Base-by-base conservation (phyloP, 92 coral and sea anemone species). In the Umimayanthus kanabou region DNA sequence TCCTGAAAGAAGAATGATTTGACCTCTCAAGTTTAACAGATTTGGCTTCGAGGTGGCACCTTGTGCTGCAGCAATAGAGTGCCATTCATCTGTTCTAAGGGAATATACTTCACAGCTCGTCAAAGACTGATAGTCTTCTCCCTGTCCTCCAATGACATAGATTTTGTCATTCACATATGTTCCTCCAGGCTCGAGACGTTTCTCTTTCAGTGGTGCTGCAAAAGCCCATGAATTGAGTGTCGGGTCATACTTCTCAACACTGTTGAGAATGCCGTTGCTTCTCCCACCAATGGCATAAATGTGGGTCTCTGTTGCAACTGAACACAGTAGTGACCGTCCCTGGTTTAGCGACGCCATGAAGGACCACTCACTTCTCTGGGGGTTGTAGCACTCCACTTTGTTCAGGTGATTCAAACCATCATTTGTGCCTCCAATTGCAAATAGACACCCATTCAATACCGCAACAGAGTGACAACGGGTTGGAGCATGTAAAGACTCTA, bases 281-380 rank as follows among this genome's bases (percentile, higher is more conserved):
- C 87, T 71, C 14, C 87, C 87, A 83, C 87, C 87, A 71, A 83
- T 83, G 67, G 87, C 87, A 83, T 69, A 83, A 43, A 83, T 83
- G 77, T 83, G 87, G 33, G 79, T 69, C 37, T 83, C 87, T 6
- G 87, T 70, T 43, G 87, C 78, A 69, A 83, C 87, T 4, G 87
- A 83, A 25, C 87, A 83, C 57, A 83, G 77, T n/a, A 83, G 25
- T 45, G 87, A 83, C 1, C 87, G 87, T 2, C 87, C 87, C 16
- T 83, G 87, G 77, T 83, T 83, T 30, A 83, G 45, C 4, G 87
- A 69, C 0, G 87, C 87, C 78, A 83, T 83, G 87, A 83, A 83
- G 20, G 87, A 69, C 87, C 87, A 83, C 58, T 83, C 77, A 40
- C 71, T 83, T 71, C 8, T 83, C 45, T 70, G 33, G 8, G 87